These are phyloP conservation scores for Psococerastis gibbosa DNA, from an alignment of 2,888 invertebrate genomes.

Conservation along the genomic window DNA sequence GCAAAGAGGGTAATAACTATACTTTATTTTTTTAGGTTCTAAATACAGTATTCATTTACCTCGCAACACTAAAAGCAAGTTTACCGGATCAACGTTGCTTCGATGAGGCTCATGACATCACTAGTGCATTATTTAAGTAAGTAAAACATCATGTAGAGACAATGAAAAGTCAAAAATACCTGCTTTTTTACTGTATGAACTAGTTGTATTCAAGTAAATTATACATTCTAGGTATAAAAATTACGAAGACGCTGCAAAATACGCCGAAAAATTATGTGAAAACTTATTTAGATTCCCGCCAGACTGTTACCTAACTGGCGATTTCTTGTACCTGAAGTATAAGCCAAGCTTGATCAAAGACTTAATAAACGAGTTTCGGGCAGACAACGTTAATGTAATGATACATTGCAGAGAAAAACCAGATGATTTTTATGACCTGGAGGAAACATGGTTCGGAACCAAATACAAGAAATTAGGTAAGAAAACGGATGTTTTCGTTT, in stretches of 20 bases:
- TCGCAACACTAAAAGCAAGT: constrained; percentile 45
- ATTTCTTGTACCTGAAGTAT: constrained; percentile 54
- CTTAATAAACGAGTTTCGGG: constrained; percentile 35
- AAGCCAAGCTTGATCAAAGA: constrained; percentile 36
- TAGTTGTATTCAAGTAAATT: not conserved
- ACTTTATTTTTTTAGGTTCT: constrained; percentile 37
- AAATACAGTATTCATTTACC: constrained; percentile 56
- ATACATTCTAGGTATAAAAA: constrained; percentile 42
- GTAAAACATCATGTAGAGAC: not conserved
- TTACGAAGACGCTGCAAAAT: constrained; percentile 50
- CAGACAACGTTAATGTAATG: constrained; percentile 50
- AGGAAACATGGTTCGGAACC: constrained; percentile 71
- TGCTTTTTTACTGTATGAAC: not conserved
- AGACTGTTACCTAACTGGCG: constrained; percentile 58
- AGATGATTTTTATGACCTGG: constrained; percentile 30
- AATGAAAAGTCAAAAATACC: not conserved
- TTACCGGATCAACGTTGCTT: constrained; percentile 52
- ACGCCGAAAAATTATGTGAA: constrained; percentile 56
- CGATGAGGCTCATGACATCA: constrained; percentile 52
- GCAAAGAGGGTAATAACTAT: constrained; percentile 8
- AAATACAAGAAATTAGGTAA: constrained; percentile 46
- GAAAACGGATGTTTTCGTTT: too few relatives aligned
- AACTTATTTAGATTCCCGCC: constrained; percentile 66
- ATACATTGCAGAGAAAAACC: constrained; percentile 42
- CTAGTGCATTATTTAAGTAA: constrained; percentile 38